Base-by-base conservation (phyloP, 2,797 vertebrate species). In the Spinus pinus region DNA sequence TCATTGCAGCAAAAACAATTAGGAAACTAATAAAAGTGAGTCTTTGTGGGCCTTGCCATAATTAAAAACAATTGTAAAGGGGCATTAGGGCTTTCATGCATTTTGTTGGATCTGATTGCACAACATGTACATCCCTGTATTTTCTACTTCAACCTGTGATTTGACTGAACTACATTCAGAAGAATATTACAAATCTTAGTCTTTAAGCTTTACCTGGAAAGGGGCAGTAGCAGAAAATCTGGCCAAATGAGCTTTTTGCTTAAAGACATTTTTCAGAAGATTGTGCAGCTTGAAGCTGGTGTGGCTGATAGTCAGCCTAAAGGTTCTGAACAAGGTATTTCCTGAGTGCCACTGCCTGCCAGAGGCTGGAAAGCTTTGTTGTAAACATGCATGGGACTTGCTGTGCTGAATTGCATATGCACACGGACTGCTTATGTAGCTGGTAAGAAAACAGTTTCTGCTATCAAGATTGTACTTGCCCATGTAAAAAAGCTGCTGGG, bases 391-490 rank as follows among this genome's bases (percentile, higher is more conserved):
- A 10, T 20, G 50, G 44, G 31, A 31, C 31, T 88, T 17, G 51
- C 77, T 84, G 41, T 75, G 33, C 73, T 81, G 66, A 56, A 28
- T 35, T 93, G 66, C 41, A 19, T 14, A 18, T 74, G 60, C 49
- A 33, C n/a, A 6, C 6, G 24, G 57, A 4, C 31, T 69, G 47
- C 60, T 54, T 20, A 6, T n/a, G 61, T 46, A 28, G 4, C 1
- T 39, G 74, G 35, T 54, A 86, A 85, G 74, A 89, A 79, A 92
- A 84, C 78, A 92, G 77, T 53, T 71, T 12, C 81, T 74, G 33
- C 6, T 65, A 19, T 74, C 94, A 94, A 91, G 94, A 94, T 93
- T 35, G 93, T 96, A 93, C 90, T 95, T 96, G 95, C 70, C 95
- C 47, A 0, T 44, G 82, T 66, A 7, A 50, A 81, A 69, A 75